These are phyloP conservation scores for Meteorus cinctellus DNA, from an alignment of 2,888 invertebrate genomes.

Conservation along the genomic window DNA sequence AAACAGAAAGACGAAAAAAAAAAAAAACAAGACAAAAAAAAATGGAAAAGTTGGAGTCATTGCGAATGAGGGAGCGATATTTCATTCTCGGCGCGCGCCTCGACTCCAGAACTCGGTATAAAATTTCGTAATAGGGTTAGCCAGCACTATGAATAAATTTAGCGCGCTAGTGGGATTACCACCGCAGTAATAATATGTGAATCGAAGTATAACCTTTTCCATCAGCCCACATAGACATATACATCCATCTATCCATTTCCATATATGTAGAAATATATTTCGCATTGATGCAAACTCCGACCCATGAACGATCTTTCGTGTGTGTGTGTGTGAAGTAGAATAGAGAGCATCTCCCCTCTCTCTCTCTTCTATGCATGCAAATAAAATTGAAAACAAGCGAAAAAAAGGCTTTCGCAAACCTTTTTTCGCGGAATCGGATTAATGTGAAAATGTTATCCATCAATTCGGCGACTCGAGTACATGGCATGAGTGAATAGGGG, in stretches of 20 bases:
- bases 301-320: not conserved
- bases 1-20: constrained; percentile 2
- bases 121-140: constrained; percentile 70
- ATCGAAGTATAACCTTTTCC: constrained; percentile 48
- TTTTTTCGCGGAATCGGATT: constrained; percentile 58
- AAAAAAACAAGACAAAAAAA: constrained; percentile 18
- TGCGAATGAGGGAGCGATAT: constrained; percentile 44
- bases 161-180: constrained; percentile 63
- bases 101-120: constrained; percentile 55
- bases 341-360: not conserved
- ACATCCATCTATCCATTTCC: not conserved
- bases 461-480: not conserved
- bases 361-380: not conserved
- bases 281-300: not conserved
- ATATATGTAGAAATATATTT: not conserved
- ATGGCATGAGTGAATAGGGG: not conserved
- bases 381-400: not conserved
- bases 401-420: constrained; percentile 51
- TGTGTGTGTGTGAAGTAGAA: not conserved
- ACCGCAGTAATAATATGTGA: constrained; percentile 57
- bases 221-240: constrained; percentile 1
- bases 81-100: constrained; percentile 48
- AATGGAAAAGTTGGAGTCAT: constrained; percentile 49
- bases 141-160: constrained; percentile 71
- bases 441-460: constrained; percentile 58